phyloP scores from a whole-genome alignment of 2,113 vertebrate species.

The Ifrita kowaldi region DNA sequence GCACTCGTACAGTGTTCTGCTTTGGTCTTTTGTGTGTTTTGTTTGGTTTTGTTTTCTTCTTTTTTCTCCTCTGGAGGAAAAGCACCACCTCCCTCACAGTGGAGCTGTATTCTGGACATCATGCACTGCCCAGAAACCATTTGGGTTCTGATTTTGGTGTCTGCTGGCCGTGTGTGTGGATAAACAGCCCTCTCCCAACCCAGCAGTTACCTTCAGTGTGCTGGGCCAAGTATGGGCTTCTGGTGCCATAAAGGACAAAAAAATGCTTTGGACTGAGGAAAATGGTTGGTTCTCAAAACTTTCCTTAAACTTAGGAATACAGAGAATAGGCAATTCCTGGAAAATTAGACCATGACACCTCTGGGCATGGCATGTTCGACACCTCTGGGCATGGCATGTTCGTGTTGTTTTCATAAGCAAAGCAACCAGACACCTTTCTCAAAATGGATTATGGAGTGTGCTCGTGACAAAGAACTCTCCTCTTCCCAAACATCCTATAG shows the following conservation, averaged over 20 bases:
- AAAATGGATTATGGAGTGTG: background rate
- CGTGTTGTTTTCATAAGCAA: background rate
- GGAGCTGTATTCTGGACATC: background rate
- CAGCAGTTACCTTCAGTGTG: background rate
- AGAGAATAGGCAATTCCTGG: background rate
- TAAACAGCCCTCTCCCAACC: background rate
- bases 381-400: background rate
- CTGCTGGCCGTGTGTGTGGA: background rate
- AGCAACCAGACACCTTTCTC: background rate
- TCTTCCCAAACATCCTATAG: background rate
- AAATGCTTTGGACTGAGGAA: background rate
- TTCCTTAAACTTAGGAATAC: background rate
- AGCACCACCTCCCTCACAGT: background rate
- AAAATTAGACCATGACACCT: background rate
- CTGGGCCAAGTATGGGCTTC: background rate
- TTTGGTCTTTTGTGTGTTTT: background rate
- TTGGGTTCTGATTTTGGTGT: background rate
- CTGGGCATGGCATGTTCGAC: background rate
- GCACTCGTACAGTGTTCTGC: background rate
- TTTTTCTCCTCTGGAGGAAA: background rate
- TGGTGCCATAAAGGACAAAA: background rate
- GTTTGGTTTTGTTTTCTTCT: background rate
- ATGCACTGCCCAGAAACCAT: background rate
- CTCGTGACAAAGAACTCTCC: background rate
- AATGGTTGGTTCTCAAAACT: background rate